Percentiles rank a stretch among this genome's conserved stretches.
phyloP scores from a whole-genome alignment of 2,888 invertebrate genomes.

The Acronicta alni region DNA sequence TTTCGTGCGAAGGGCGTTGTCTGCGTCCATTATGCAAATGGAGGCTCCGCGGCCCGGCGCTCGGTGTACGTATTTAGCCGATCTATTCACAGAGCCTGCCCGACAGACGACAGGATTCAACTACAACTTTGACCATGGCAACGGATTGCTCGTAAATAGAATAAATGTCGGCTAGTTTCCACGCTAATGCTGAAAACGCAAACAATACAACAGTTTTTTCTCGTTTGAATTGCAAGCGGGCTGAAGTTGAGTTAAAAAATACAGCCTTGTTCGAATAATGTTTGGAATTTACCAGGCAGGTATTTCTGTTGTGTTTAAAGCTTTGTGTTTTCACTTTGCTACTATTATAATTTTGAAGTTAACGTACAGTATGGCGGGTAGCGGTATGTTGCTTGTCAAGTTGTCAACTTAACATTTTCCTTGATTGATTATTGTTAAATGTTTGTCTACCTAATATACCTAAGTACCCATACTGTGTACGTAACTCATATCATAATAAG shows the following conservation, averaged over 20 bases:
- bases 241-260: conserved; percentile 46
- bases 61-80: conserved; percentile 77
- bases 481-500: conserved; percentile 16
- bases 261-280: conserved; percentile 44
- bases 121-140: conserved; percentile 65
- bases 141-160: conserved; percentile 59
- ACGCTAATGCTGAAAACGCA: conserved; percentile 53
- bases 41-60: conserved; percentile 63
- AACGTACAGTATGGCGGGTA: conserved; percentile 21
- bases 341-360: conserved; percentile 35
- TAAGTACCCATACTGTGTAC: too few species aligned
- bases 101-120: conserved; percentile 63
- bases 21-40: conserved; percentile 84
- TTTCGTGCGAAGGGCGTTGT: conserved; percentile 71
- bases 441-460: too few species aligned
- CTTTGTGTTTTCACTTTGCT: conserved; percentile 36
- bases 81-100: conserved; percentile 75
- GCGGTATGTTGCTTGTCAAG: conserved; percentile 11
- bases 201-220: conserved; percentile 51
- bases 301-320: conserved; percentile 49
- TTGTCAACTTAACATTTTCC: conserved; percentile 15
- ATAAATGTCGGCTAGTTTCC: conserved; percentile 57
- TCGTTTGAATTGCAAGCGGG: conserved; percentile 41
- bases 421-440: conserved; percentile 8
- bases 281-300: conserved; percentile 41